Evolutionary conservation across 2,888 invertebrate species (phyloP).

Genomic region (Sialis fuliginosa): DNA sequence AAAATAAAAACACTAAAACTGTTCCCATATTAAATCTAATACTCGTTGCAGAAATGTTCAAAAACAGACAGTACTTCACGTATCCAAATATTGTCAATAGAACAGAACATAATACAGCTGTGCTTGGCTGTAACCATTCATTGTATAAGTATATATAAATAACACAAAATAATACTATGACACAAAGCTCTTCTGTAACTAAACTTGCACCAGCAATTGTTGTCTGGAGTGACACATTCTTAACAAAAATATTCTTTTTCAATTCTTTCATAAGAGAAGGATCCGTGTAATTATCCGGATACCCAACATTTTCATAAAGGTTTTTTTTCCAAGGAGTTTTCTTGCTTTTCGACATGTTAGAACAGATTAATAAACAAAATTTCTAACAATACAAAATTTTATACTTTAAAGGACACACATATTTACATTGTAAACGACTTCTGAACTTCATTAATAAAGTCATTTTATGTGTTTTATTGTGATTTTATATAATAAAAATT

Average conservation of each 20-base stretch:
- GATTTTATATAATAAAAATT: not conserved
- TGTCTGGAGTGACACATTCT: conserved; percentile 49
- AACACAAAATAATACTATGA: conserved; percentile 53
- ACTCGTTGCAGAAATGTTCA: conserved; percentile 15
- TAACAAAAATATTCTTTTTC: conserved; percentile 62
- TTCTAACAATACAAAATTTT: too few relatives aligned
- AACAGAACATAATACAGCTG: conserved; percentile 39
- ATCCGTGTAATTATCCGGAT: conserved; percentile 87
- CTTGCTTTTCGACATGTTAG: not conserved
- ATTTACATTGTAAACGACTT: not conserved
- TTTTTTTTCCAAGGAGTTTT: conserved; percentile 67
- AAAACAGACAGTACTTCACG: conserved; percentile 30
- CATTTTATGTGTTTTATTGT: not conserved
- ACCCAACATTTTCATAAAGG: conserved; percentile 70
- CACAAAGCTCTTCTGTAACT: conserved; percentile 63
- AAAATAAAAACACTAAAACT: conserved; percentile 60
- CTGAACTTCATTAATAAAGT: too few relatives aligned
- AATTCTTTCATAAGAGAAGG: conserved; percentile 69
- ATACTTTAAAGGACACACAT: not conserved
- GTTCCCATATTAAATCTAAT: conserved; percentile 52
- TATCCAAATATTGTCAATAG: conserved; percentile 42
- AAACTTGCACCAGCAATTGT: conserved; percentile 60
- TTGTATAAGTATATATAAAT: conserved; percentile 58
- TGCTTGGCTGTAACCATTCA: conserved; percentile 42
- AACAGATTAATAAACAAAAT: too few relatives aligned